phyloP scores from a whole-genome alignment of 2,797 vertebrate species.

The Alauda arvensis region DNA sequence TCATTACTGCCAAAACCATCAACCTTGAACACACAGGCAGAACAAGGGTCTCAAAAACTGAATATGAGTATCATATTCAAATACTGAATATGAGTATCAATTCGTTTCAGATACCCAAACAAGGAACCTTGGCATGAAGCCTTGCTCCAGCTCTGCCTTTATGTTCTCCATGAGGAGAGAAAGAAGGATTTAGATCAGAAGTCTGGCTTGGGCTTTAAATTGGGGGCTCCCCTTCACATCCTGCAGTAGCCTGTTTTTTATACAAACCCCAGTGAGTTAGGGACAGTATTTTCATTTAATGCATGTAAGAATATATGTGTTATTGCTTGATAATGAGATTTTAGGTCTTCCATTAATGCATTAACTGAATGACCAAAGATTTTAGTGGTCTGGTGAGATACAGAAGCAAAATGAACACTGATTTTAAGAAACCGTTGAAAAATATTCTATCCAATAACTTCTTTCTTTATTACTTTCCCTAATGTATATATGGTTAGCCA shows the following conservation, averaged over 20 bases:
- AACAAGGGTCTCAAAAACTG: not conserved
- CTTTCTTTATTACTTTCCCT: not conserved
- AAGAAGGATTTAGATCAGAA: not conserved
- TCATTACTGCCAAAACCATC: not conserved
- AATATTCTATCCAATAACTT: not conserved
- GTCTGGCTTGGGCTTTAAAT: not conserved
- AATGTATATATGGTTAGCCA: not conserved
- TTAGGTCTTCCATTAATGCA: not conserved
- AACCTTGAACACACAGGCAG: not conserved
- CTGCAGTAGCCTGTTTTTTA: accelerated
- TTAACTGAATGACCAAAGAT: not conserved
- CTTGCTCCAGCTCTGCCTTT: not conserved
- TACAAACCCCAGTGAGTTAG: not conserved
- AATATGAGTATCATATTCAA: no score
- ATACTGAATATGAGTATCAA: no score
- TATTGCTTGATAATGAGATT: not conserved
- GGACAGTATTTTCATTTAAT: not conserved
- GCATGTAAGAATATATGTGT: not conserved
- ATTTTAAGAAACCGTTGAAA: not conserved
- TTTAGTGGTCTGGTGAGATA: not conserved
- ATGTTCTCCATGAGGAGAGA: not conserved
- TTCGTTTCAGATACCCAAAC: accelerated
- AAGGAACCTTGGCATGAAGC: not conserved
- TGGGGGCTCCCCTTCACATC: not conserved
- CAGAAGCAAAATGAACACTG: not conserved